Evolutionary conservation across 2,113 vertebrate genomes (phyloP).

Genomic region (Anas platyrhynchos): DNA sequence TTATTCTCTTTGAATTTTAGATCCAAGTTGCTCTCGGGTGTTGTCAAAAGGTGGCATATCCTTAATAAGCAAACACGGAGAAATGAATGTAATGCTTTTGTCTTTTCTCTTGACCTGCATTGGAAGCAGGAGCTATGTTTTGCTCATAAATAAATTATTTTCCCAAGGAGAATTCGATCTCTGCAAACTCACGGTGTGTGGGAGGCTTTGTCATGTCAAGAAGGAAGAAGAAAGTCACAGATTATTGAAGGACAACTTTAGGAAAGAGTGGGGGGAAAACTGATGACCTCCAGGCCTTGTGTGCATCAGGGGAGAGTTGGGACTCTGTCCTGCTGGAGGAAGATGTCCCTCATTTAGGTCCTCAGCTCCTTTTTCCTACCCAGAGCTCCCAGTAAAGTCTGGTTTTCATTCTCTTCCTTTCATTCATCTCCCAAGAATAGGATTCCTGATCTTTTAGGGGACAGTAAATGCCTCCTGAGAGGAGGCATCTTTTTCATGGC

Average conservation of each 20-base stretch:
- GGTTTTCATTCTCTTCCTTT: not conserved
- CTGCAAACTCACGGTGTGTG: rapidly evolving
- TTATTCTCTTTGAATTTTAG: not conserved
- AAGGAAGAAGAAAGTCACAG: not conserved
- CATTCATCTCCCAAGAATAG: not conserved
- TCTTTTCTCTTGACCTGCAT: not conserved
- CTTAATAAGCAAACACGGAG: not conserved
- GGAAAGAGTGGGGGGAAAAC: not conserved
- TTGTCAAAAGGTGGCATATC: not conserved
- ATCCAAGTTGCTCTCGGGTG: not conserved
- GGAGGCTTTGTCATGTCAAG: not conserved
- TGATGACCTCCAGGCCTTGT: rapidly evolving
- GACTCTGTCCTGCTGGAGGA: not conserved
- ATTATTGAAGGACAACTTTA: not conserved
- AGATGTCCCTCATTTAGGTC: not conserved
- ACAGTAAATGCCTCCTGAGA: not conserved
- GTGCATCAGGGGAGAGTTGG: not conserved
- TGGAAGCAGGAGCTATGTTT: not conserved
- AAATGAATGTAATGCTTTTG: not conserved
- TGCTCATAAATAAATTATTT: not conserved
- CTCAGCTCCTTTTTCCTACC: not conserved
- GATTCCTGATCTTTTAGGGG: not conserved
- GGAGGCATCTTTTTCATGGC: not conserved
- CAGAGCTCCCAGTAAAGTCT: not conserved
- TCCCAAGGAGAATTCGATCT: not conserved